Conservation (phyloP, 2,113 vertebrate genomes). For the Haemorhous mexicanus region DNA sequence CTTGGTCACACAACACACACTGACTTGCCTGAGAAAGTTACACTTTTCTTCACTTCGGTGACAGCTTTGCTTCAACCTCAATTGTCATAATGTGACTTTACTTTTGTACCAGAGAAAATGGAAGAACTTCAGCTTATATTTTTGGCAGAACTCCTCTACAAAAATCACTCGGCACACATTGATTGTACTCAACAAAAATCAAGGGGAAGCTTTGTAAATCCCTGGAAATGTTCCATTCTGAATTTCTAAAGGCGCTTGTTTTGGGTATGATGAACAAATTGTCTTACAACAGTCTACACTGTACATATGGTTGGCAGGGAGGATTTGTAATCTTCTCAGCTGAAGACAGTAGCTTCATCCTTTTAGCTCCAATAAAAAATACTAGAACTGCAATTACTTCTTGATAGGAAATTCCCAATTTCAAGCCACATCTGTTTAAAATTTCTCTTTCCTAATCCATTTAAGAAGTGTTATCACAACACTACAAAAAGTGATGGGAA, state of each 20-base stretch:
- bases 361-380: conserved; percentile 21
- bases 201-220: neutral
- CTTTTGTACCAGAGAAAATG: neutral
- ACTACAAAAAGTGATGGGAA: neutral
- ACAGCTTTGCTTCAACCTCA: neutral
- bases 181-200: neutral
- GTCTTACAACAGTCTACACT: neutral
- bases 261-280: conserved; percentile 14
- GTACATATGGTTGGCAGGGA: neutral
- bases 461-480: neutral
- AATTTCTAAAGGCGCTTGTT: neutral
- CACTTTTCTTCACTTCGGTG: neutral
- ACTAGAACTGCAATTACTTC: neutral
- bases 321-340: neutral
- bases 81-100: neutral
- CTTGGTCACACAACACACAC: neutral
- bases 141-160: neutral
- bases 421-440: neutral
- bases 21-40: neutral
- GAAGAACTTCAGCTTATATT: neutral
- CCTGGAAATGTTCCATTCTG: neutral
- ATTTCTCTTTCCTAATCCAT: neutral
- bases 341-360: neutral
- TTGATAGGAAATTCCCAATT: neutral
- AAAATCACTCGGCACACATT: neutral